These are phyloP conservation scores for Watsonalla binaria DNA, from an alignment of 2,888 invertebrate species.

Conservation along the genomic window DNA sequence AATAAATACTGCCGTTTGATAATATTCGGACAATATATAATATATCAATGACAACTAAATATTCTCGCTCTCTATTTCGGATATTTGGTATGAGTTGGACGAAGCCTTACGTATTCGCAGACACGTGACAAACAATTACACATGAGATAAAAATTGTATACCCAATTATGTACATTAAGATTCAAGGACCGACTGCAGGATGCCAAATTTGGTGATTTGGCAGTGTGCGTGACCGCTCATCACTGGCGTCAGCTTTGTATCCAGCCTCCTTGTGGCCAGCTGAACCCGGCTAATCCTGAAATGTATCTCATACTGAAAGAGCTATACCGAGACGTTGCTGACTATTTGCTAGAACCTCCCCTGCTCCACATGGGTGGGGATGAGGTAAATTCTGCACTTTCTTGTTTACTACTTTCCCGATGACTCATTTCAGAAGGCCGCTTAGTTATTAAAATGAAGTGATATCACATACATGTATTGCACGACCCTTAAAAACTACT, in stretches of 20 bases:
- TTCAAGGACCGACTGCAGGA: conserved; percentile 38
- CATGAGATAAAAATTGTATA: no score
- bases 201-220: conserved; percentile 81
- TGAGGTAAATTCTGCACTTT: conserved; percentile 78
- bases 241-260: conserved; percentile 87
- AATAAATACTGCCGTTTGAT: background rate
- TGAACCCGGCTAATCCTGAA: conserved; percentile 87
- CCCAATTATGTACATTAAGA: no score
- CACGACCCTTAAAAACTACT: no score
- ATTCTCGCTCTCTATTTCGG: no score
- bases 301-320: conserved; percentile 83
- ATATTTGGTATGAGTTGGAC: no score
- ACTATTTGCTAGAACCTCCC: conserved; percentile 77
- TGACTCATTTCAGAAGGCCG: conserved; percentile 3
- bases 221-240: conserved; percentile 82
- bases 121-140: no score
- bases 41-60: no score
- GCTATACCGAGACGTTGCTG: conserved; percentile 83
- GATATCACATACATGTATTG: no score
- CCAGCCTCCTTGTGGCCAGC: conserved; percentile 91
- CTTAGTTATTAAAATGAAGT: no score
- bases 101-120: no score
- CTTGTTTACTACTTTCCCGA: background rate
- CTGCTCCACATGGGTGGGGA: conserved; percentile 92
- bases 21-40: no score